Conservation (phyloP, 2,113 vertebrate species). For the Egretta garzetta region DNA sequence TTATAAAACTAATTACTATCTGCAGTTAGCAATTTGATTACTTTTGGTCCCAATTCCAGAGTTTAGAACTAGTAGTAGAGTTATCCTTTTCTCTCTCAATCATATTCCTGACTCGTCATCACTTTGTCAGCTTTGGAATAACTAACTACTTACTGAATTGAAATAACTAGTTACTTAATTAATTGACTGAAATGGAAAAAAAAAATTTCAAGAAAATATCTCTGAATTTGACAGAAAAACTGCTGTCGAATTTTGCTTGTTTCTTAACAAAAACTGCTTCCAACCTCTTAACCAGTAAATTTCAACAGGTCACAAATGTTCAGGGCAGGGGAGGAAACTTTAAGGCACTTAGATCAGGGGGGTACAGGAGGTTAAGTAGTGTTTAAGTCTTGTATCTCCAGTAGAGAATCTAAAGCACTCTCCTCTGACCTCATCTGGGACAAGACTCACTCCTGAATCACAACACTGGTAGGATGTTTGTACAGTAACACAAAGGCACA, state of each 20-base stretch:
- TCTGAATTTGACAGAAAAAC: background rate
- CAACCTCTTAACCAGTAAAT: background rate
- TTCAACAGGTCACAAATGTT: background rate
- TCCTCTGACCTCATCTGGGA: background rate
- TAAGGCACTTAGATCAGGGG: background rate
- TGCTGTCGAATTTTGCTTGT: background rate
- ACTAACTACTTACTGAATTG: background rate
- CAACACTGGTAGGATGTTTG: background rate
- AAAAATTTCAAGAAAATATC: background rate
- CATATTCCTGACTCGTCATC: background rate
- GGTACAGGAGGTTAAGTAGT: background rate
- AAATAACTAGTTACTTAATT: background rate
- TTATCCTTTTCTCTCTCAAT: background rate
- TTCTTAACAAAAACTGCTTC: background rate
- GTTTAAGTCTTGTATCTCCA: background rate
- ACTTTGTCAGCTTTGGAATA: background rate
- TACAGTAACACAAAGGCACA: background rate
- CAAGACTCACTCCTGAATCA: background rate
- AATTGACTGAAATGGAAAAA: background rate
- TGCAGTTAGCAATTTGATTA: background rate
- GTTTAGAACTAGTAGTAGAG: background rate
- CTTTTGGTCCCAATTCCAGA: background rate
- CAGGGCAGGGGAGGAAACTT: fast-evolving
- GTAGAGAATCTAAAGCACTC: background rate
- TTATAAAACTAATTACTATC: background rate